Evolutionary conservation across 1,140 invertebrate species (phyloP), one percentile per base, ranked within the genome.

Genomic region (Drosophila mojavensis): DNA sequence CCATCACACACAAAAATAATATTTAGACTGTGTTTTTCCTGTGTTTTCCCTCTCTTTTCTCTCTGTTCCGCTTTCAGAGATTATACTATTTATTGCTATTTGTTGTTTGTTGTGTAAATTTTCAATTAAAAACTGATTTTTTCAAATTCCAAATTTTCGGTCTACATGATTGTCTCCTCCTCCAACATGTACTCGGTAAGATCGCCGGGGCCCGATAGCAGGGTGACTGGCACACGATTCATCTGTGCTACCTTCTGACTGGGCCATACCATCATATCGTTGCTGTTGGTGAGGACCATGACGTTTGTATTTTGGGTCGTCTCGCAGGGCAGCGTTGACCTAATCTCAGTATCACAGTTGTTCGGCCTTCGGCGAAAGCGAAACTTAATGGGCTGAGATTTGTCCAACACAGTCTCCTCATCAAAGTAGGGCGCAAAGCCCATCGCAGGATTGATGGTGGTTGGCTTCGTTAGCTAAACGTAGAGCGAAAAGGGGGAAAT

Each of bases 121-220:
- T 30, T 30, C 28, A 30, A 30, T 30, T 30, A 30, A 30, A 30
- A 30, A 30, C 28, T 30, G 28, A 5, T 30, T 30, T 30, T 30
- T 30, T 30, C 5, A 33, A 33, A 33, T 53, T 63, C 60, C 60
- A 63, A 63, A 63, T 41, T 24, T 43, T 1, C 2, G 11, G 11
- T 3, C 43, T 58, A 89, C 80, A 89, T 90, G 28, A 84, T 73
- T 13, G 84, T 89, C 53, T 89, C 78, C 60, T 89, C 84, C 75
- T 89, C 84, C 47, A 89, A 63, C 84, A 89, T 89, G 56, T 75
- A 89, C 39, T 89, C 84, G 20, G 84, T 89, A 0, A 89, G 78
- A 28, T 89, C 85, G 26, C 60, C 84, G 2, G 64, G 17, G 11
- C 84, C 84, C 0, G 84, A 73, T n/a, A 89, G 9, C 20, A 70